Evolutionary conservation across 2,888 invertebrate species (phyloP), one percentile per base, ranked within the genome.

Genomic region (Plemyria rubiginata): DNA sequence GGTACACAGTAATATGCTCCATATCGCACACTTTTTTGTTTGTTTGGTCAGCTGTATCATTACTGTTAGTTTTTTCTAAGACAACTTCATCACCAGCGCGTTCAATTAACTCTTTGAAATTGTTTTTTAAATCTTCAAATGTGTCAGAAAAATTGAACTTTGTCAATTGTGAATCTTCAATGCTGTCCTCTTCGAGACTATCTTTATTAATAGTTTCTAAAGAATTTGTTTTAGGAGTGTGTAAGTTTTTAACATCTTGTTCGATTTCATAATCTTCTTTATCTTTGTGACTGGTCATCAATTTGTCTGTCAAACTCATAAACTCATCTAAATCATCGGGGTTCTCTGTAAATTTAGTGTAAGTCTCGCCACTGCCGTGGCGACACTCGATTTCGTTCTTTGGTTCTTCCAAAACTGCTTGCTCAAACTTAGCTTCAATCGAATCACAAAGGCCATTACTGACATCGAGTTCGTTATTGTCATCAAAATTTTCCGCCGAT

Each of bases 311-410:
- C 48, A 92, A 70, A 63, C 76, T 85, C 57, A 92, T 82, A 71
- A 92, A 92, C 74, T 92, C 92, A 68, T 91, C 88, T 67, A 92
- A 81, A 70, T 90, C 88, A 12, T 79, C 80, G 6, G 90, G 82
- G 66, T 89, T 81, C 72, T 90, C 90, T 9, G 88, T 86, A 65
- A 89, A 90, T 76, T 92, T 92, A 40, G 92, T 92, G 56, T 92
- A 92, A 15, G 92, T 92, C 53, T 90, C 90, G 46, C 92, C 87
- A 72, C 92, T 92, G 2, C 90, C 89, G 65, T 87, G 85, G 43
- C 90, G 84, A 70, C 84, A 80, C 48, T 80, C 76, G 48, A 81
- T 75, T 53, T 80, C 76, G 55, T 49, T 56, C 16, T 6, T 40
- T 74, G 79, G 56, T 9, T 56, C 53, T 46, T 54, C 54, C n/a